Base-by-base conservation (phyloP, 2,888 invertebrate genomes). In the Chymomyza amoena region DNA sequence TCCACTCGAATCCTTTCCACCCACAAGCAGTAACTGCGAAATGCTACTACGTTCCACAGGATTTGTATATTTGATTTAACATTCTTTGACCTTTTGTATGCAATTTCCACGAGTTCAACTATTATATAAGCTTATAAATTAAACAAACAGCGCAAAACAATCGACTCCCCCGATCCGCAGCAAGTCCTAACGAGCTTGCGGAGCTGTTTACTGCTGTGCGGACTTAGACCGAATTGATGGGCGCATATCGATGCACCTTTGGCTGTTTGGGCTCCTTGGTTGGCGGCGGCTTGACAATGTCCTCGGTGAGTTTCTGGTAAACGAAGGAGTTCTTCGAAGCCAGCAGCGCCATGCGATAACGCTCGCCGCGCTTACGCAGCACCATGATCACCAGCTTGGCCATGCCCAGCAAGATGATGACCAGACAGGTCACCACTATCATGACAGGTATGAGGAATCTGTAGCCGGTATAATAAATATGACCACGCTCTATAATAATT, bases 231-330 rank as follows among this genome's bases (percentile, higher is more conserved):
- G 92, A 90, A 84, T 93, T 93, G 73, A 94, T 92, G 36, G 94
- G 94, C 81, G 93, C 92, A 90, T 94, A 94, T 90, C 94, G 94
- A 91, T 93, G 94, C 73, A 94, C 92, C 90, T 94, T 95, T 62
- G 96, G 95, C 84, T 90, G 95, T 94, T 87, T 94, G 92, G 82
- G 75, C 65, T 90, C 87, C 85, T 90, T 90, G 72, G 68, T 74
- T 64, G 78, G 77, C 5, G 77, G 77, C 5, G 95, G 94, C 61
- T 94, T 94, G 13, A 93, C 93, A 78, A 96, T 93, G 80, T 96
- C 96, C 90, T 96, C 96, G 13, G 96, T 95, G 66, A 96, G 92
- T 78, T 95, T 96, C 88, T 95, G 95, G 91, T 96, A 96, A 20
- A 96, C 95, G 71, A 96, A 93, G 45, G 92, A 91, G 74, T 92